Conservation (phyloP, 2,888 invertebrate species). For the Lasioglossum zephyrum region DNA sequence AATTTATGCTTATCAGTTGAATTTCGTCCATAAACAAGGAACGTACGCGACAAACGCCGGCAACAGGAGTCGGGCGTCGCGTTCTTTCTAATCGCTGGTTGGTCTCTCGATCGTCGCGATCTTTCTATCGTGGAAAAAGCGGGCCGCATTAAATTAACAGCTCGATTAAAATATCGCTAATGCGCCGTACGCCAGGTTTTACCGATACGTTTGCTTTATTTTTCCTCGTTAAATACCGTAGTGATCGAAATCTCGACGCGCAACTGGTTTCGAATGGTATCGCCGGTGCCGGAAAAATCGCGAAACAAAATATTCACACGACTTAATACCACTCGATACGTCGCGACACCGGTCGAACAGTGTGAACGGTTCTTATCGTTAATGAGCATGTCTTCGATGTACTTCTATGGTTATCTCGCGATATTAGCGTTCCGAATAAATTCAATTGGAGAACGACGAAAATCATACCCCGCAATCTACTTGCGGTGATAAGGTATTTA, state of each 20-base stretch:
- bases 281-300: constrained; percentile 2
- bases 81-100: not conserved
- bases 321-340: not conserved
- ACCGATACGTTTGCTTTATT: constrained; percentile 1
- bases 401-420: not conserved
- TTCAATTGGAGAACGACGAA: not conserved
- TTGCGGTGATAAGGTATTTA: not conserved
- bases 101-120: constrained; percentile 3
- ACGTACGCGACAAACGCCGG: not conserved
- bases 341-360: not conserved
- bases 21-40: not conserved
- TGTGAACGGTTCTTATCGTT: constrained; percentile 24
- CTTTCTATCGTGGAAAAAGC: not conserved
- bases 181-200: not conserved
- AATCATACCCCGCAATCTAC: not conserved
- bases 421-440: not conserved
- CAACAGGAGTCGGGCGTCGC: not conserved
- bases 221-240: constrained; percentile 7
- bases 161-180: constrained; percentile 29
- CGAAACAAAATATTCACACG: constrained; percentile 23
- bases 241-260: constrained; percentile 25
- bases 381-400: constrained; percentile 17
- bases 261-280: constrained; percentile 28
- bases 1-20: not conserved
- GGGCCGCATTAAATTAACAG: constrained; percentile 8